These are phyloP conservation scores for Palythoa caribaeorum DNA, from an alignment of 92 coral and sea anemone genomes.

Conservation along the genomic window DNA sequence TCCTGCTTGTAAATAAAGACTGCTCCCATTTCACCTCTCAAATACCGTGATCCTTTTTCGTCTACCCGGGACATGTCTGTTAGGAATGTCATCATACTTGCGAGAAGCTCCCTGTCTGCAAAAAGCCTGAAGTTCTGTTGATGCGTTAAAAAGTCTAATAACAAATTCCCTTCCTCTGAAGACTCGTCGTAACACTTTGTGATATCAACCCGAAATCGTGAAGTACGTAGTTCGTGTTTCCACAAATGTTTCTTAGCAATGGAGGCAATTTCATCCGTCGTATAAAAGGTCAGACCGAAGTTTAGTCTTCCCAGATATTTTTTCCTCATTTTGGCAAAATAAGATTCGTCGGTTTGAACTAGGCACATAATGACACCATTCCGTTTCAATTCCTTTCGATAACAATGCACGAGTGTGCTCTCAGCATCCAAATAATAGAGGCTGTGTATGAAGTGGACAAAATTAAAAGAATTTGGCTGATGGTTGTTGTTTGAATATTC, in stretches of 20 bases:
- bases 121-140: conserved; percentile 47
- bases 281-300: conserved; percentile 37
- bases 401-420: conserved; percentile 51
- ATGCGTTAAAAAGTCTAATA: conserved; percentile 45
- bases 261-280: conserved; percentile 61
- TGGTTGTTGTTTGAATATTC: conserved; percentile 54
- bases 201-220: conserved; percentile 57
- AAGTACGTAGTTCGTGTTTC: conserved; percentile 60
- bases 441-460: conserved; percentile 63
- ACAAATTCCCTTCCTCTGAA: conserved; percentile 46
- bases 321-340: conserved; percentile 45
- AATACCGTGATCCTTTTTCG: conserved; percentile 46
- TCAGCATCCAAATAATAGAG: conserved; percentile 67
- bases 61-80: conserved; percentile 43
- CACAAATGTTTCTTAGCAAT: conserved; percentile 61
- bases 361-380: conserved; percentile 68
- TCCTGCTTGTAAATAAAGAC: conserved; percentile 48
- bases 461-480: conserved; percentile 48
- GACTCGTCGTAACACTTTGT: conserved; percentile 58
- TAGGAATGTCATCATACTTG: conserved; percentile 45
- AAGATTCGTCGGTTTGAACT: conserved; percentile 56
- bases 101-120: conserved; percentile 30
- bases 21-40: conserved; percentile 49
- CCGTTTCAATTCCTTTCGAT: conserved; percentile 50
- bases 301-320: conserved; percentile 49